phyloP scores from a whole-genome alignment of 1,140 invertebrate species.

The Brevipalpus yothersi region DNA sequence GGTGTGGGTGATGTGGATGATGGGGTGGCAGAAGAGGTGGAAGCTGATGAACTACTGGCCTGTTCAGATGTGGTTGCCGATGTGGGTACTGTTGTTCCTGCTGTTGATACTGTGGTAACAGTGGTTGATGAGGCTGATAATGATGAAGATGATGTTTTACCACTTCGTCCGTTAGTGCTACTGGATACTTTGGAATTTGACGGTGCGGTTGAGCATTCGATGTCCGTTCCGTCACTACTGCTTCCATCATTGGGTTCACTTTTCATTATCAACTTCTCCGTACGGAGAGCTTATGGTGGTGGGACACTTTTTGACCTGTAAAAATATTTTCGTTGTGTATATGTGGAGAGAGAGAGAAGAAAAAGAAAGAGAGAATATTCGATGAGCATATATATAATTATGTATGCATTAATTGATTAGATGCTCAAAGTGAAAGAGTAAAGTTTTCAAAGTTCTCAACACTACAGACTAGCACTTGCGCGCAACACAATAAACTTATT shows the following conservation, averaged over 20 bases:
- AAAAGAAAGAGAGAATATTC: no score
- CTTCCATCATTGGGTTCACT: constrained; percentile 4
- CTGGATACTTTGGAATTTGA: constrained; percentile 6
- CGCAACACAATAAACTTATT: no score
- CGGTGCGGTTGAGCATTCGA: neutral
- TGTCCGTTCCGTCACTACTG: constrained; percentile 4
- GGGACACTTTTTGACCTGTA: neutral
- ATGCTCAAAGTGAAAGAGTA: no score
- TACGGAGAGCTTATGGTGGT: neutral
- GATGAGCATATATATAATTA: no score
- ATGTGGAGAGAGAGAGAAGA: no score
- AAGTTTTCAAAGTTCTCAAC: no score
- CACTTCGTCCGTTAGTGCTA: neutral
- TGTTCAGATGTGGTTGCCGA: neutral
- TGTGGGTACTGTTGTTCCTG: neutral
- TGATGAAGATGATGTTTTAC: neutral
- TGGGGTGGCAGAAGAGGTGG: neutral
- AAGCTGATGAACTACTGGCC: neutral
- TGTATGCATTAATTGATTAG: no score
- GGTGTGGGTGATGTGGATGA: neutral
- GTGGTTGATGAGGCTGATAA: neutral
- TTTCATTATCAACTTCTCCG: constrained; percentile 2
- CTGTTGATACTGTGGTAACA: neutral
- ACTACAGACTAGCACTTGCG: no score
- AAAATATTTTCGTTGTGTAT: no score